Percentiles rank a stretch among this genome's conserved stretches.
These are phyloP conservation scores for Pseudomyrmex cubaensis DNA, from an alignment of 1,140 invertebrate genomes.

Conservation along the genomic window DNA sequence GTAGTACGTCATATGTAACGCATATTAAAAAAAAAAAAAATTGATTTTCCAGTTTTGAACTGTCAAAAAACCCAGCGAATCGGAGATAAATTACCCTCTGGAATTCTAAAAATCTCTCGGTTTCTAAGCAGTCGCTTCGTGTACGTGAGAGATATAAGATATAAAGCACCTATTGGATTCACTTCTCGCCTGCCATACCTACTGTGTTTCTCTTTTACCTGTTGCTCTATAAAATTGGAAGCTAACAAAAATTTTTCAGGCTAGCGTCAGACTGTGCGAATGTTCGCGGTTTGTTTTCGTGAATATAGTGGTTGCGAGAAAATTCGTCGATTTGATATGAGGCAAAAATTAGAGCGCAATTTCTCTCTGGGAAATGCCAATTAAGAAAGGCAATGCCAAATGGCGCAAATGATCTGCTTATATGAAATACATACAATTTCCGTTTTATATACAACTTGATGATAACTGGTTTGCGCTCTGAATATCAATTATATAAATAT, in stretches of 20 bases:
- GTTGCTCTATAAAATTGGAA: conserved; percentile 51
- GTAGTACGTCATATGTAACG: background rate
- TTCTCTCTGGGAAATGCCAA: no score
- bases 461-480: no score
- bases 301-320: no score
- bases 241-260: conserved; percentile 51
- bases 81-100: conserved; percentile 14
- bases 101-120: conserved; percentile 36
- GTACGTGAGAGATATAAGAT: conserved; percentile 20
- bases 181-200: conserved; percentile 35
- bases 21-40: background rate
- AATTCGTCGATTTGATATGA: no score
- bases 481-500: no score
- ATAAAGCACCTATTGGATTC: conserved; percentile 42
- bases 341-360: no score
- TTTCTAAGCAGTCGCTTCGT: conserved; percentile 27
- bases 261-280: background rate
- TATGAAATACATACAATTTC: no score
- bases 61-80: background rate
- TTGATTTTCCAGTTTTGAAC: background rate
- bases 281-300: no score
- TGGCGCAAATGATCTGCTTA: no score
- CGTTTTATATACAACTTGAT: no score
- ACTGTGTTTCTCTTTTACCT: conserved; percentile 43
- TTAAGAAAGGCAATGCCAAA: no score